Evolutionary conservation across 2,888 invertebrate species (phyloP).

Genomic region (Drosophila falleni): DNA sequence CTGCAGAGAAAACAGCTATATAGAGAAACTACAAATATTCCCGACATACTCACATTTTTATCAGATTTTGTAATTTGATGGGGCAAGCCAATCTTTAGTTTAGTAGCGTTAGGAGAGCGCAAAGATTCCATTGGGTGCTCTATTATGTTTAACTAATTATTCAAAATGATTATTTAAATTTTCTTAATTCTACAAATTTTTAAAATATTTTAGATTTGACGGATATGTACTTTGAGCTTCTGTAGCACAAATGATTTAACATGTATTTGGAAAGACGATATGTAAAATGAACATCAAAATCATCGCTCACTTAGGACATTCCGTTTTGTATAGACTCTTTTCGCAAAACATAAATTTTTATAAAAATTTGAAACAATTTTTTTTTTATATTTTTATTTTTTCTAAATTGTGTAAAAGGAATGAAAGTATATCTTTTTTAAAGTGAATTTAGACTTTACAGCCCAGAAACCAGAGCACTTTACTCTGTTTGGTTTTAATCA

Average conservation of each 20-base stretch:
- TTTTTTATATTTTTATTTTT: too few relatives aligned
- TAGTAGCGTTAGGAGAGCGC: slow-evolving; percentile 30
- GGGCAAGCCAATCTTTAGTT: slow-evolving; percentile 32
- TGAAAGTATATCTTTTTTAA: too few relatives aligned
- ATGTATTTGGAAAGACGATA: background rate
- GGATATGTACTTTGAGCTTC: slow-evolving; percentile 42
- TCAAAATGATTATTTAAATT: slow-evolving; percentile 3
- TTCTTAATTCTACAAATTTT: slow-evolving; percentile 15
- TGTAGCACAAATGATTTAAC: slow-evolving; percentile 41
- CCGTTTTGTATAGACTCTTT: background rate
- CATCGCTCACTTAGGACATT: slow-evolving; percentile 41
- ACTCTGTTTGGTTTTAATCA: too few relatives aligned
- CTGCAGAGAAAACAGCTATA: slow-evolving; percentile 19
- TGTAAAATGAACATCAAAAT: slow-evolving; percentile 6
- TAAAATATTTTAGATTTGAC: slow-evolving; percentile 31
- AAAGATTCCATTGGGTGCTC: slow-evolving; percentile 50
- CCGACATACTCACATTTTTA: slow-evolving; percentile 53
- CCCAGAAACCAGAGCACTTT: too few relatives aligned
- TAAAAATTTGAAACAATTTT: background rate
- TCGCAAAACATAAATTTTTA: background rate
- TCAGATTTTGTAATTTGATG: slow-evolving; percentile 42
- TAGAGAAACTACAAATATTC: background rate
- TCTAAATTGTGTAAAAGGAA: too few relatives aligned
- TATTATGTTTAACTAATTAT: background rate
- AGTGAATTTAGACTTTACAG: too few relatives aligned